These are phyloP conservation scores for Crossaster papposus DNA, from an alignment of 53 echinoderm and acorn worm species.

Conservation along the genomic window DNA sequence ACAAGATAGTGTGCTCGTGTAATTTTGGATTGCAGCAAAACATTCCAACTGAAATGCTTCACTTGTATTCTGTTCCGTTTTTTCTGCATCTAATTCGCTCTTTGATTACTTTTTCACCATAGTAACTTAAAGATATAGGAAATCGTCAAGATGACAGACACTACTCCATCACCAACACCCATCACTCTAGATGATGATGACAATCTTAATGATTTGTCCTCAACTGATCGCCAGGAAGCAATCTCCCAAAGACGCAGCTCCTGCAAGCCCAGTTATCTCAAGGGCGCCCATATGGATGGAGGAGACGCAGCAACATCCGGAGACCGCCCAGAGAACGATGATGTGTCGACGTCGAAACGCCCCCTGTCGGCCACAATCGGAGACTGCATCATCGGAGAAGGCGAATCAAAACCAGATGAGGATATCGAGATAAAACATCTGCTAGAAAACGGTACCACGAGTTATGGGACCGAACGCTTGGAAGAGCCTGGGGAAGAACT, in stretches of 20 bases:
- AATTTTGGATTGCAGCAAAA: too few species aligned
- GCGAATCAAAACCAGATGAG: neutral
- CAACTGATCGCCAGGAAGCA: neutral
- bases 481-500: neutral
- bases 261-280: neutral
- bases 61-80: neutral
- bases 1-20: too few species aligned
- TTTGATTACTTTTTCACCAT: neutral
- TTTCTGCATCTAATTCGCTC: neutral
- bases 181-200: neutral
- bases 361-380: slow-evolving; percentile 21
- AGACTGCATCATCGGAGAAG: slow-evolving; percentile 11
- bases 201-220: neutral
- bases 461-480: neutral
- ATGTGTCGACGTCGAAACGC: neutral
- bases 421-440: neutral
- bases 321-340: neutral
- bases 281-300: slow-evolving; percentile 35
- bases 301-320: slow-evolving; percentile 21
- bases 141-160: slow-evolving; percentile 5
- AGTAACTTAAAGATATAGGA: neutral
- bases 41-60: too few species aligned
- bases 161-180: neutral
- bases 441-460: neutral
- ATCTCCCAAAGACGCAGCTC: neutral